Evolutionary conservation across 1,140 invertebrate genomes (phyloP), one percentile per base, ranked within the genome.

Genomic region (Anastrepha obliqua): DNA sequence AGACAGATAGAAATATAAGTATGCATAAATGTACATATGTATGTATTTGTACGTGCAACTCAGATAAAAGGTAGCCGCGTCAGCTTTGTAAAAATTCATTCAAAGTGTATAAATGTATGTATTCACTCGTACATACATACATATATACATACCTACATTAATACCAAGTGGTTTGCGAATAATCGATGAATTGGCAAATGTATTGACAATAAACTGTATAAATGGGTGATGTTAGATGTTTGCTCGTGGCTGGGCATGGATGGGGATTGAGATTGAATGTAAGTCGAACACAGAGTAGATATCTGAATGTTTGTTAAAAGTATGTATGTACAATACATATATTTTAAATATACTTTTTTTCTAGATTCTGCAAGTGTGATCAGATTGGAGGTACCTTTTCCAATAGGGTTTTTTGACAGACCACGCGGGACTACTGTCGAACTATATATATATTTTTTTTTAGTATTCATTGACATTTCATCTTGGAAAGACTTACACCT

Each of bases 111-210:
- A 17, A 44, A 70, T 42, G 29, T 1, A 15, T 47, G 29, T 42
- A 11, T 70, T 44, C 39, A 42, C 42, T 5, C 39, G 4, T 44
- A 70, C 44, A 4, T 74, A 74, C 17, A 11, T 74, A 47, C 44
- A 13, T 47, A 39, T 65, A 4, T 62, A 15, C 15, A 17, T 62
- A 62, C 60, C 11, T n/a, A n/a, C 4, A 17, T 0, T 13, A 5
- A 67, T 67, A 8, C 11, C 74, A 81, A 81, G 42, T 55, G 44
- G 44, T 81, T 81, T 81, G 74, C 74, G 17, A 81, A 81, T 81
- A 81, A 81, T 81, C 74, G 74, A 81, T 81, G 74, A 55, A 81
- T 81, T 81, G 74, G 47, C 74, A 81, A 81, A 81, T 81, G 20
- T 55, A 55, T 81, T 47, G 74, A 29, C 60, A 4, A 17, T 62